A percentile compares a stretch with the other conserved stretches of the same genome.
phyloP scores from a whole-genome alignment of 2,113 vertebrate species.

The Pelecanus crispus region DNA sequence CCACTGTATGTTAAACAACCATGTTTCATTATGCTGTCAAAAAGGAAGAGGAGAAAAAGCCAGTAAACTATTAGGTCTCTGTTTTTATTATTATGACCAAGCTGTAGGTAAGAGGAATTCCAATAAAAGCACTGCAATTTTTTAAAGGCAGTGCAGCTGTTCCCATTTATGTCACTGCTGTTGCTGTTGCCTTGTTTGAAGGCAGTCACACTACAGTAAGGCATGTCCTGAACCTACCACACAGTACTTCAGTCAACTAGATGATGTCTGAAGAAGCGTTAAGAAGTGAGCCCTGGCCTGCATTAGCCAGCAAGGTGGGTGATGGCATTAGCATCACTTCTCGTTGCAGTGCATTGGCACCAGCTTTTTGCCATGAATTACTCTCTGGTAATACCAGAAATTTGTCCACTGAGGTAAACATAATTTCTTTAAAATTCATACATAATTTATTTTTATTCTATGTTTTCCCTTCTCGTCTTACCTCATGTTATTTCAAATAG shows the following conservation, averaged over 20 bases:
- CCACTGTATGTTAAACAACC: background rate
- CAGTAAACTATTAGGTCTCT: background rate
- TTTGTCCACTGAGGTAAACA: background rate
- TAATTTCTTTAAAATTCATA: background rate
- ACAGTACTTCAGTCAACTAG: background rate
- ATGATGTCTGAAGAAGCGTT: background rate
- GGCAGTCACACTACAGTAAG: background rate
- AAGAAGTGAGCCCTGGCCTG: background rate
- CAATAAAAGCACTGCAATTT: background rate
- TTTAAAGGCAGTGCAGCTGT: background rate
- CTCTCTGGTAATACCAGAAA: background rate
- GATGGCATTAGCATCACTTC: background rate
- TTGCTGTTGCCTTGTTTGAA: background rate
- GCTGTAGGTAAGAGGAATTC: background rate
- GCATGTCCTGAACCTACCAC: background rate
- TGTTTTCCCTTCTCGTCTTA: background rate
- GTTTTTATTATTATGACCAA: conserved; percentile 5
- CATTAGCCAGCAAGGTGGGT: background rate
- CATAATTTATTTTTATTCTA: background rate
- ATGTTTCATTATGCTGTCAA: conserved; percentile 10
- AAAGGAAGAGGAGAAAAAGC: conserved; percentile 9
- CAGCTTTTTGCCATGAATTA: background rate
- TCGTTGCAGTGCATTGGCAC: background rate
- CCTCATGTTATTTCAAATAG: background rate
- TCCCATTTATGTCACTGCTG: background rate